Conservation (phyloP, 2,113 vertebrate genomes). For the Vicugna pacos region DNA sequence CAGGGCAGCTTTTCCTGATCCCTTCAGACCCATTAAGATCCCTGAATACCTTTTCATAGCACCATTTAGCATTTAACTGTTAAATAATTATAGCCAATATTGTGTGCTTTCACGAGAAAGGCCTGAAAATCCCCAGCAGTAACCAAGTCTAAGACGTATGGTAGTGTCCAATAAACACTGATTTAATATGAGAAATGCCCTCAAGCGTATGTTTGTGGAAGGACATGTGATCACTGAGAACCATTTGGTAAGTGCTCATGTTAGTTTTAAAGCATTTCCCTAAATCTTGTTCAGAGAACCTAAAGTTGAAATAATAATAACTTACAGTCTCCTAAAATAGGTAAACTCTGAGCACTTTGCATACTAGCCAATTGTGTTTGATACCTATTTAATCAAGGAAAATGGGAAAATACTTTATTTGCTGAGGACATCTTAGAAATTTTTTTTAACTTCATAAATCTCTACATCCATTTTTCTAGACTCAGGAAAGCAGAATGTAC, state of each 20-base stretch:
- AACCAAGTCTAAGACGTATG: background rate
- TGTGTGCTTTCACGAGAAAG: background rate
- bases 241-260: background rate
- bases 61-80: background rate
- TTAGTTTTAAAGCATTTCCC: background rate
- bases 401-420: background rate
- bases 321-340: background rate
- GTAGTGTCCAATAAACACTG: background rate
- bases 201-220: background rate
- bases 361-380: background rate
- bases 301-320: background rate
- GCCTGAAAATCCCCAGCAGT: background rate
- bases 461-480: background rate
- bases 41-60: background rate
- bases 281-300: background rate
- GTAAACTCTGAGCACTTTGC: background rate
- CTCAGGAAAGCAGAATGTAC: background rate
- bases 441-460: background rate
- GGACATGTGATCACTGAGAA: background rate
- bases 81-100: background rate
- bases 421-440: background rate
- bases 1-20: background rate
- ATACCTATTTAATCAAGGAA: slow-evolving; percentile 1
- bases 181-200: background rate
- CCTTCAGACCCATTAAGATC: background rate